Conservation (phyloP, 2,888 invertebrate species). For the Rhodophaea formosa region DNA sequence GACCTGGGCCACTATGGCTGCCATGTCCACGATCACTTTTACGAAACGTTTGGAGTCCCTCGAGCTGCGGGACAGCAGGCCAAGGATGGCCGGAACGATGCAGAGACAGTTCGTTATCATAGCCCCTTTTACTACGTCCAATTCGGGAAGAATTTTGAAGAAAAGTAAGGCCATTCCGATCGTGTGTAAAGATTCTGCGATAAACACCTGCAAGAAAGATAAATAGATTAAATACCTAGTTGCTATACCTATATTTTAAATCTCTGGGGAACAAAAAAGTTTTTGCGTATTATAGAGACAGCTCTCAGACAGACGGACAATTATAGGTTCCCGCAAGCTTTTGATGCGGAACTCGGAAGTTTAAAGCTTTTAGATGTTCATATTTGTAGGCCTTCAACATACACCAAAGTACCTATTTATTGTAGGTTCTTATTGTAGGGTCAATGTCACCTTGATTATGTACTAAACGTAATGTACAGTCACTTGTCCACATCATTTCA, state of each 20-base stretch:
- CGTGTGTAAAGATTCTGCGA: constrained; percentile 94
- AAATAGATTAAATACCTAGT: neutral
- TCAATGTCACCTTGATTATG: neutral
- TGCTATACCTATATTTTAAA: too few relatives aligned
- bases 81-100: constrained; percentile 90
- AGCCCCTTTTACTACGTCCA: constrained; percentile 96
- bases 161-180: constrained; percentile 93
- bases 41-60: constrained; percentile 89
- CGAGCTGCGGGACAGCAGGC: constrained; percentile 89
- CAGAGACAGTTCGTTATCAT: constrained; percentile 98
- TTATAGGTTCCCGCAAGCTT: too few relatives aligned
- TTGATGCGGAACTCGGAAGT: too few relatives aligned
- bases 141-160: constrained; percentile 93
- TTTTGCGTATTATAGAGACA: too few relatives aligned
- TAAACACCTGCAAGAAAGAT: constrained; percentile 81
- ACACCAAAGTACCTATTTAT: too few relatives aligned
- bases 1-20: constrained; percentile 93
- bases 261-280: too few relatives aligned
- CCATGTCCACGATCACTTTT: constrained; percentile 90
- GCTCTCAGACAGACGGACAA: too few relatives aligned
- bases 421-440: too few relatives aligned
- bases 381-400: too few relatives aligned
- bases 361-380: too few relatives aligned
- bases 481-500: constrained; percentile 5
- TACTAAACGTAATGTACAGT: neutral